Base-by-base conservation (phyloP, 2,113 vertebrate species). In the Petrocephalus zakoni region DNA sequence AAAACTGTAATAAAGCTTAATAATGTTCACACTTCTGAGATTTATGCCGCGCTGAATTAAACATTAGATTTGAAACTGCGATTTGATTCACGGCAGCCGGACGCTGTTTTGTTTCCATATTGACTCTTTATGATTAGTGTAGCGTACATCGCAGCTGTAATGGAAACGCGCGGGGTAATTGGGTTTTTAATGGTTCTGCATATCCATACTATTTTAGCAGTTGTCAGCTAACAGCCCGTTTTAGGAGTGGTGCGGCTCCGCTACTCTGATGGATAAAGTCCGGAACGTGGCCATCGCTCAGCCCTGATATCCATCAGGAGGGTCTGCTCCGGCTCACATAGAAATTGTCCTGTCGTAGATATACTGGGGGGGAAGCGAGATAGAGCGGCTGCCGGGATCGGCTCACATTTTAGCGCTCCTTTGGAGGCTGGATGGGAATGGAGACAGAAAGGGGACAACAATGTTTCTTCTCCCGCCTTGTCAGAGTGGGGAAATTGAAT, bases 141-240 rank as follows among this genome's bases (percentile, higher is more conserved):
- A 94, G 95, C 93, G 95, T 95, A 91, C 92, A 90, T 94, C 95
- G 94, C 90, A 91, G 94, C 93, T 94, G 93, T 95, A 94, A 92
- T 93, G 91, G 93, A 93, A 93, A 95, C 92, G 90, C 88, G 90
- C 86, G 29, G 84, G 90, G 88, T 96, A 96, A 97, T 96, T 97
- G 96, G 95, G 95, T 96, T 97, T 97, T 96, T 96, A 97, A 97
- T 97, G 95, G 96, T 94, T 96, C 93, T 96, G 94, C 95, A 95
- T 93, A 93, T 92, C 90, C 88, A 90, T 91, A 90, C 91, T 83
- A 89, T 90, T 46, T 83, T 89, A 91, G 90, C 92, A 90, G 93
- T 92, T 93, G 90, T 87, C 86, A 91, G 87, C 90, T 91, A 92
- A 90, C 90, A 90, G 90, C 90, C 93, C 91, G 90, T 92, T 93